Evolutionary conservation across 2,888 invertebrate species (phyloP), one percentile per base, ranked within the genome.

Genomic region (Plusia festucae): DNA sequence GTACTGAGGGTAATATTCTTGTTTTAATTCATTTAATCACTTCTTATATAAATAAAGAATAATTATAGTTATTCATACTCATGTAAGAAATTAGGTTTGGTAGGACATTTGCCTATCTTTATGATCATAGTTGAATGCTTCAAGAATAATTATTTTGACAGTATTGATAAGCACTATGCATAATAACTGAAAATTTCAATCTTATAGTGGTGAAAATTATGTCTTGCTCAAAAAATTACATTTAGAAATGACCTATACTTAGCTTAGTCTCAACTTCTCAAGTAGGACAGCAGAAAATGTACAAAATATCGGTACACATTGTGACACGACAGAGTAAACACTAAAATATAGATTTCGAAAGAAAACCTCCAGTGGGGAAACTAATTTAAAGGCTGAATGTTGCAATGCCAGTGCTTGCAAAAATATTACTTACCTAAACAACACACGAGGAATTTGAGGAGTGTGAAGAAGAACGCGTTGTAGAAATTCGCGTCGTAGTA

Each of bases 391-490:
- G 85, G 83, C 79, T 82, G 74, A 74, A 79, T 72, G 61, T 61
- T 62, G 70, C 27, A 73, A 74, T 61, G 53, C 60, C 62, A 72
- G 70, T 78, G 65, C 57, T 54, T 55, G 53, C 60, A 60, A 70
- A 70, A 40, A 62, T 64, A 55, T 53, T 46, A 89, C 90, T 78
- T 76, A 97, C 97, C 97, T 87, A 96, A 89, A 85, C 96, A 95
- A 89, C 97, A 97, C 66, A 96, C 89, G 60, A 96, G 82, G 90
- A 97, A 96, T 91, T 96, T 97, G 62, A 97, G 88, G 71, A 96
- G 91, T 61, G 96, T 96, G 85, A 96, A 91, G 72, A 96, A 90
- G 82, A 96, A 93, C 65, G 96, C 94, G 84, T 96, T 96, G 87
- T 96, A 95, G 84, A 96, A 95, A 82, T 95, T 95, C 18, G 95